These are phyloP conservation scores for Oreotrochilus melanogaster DNA, from an alignment of 2,113 vertebrate genomes.

Conservation along the genomic window DNA sequence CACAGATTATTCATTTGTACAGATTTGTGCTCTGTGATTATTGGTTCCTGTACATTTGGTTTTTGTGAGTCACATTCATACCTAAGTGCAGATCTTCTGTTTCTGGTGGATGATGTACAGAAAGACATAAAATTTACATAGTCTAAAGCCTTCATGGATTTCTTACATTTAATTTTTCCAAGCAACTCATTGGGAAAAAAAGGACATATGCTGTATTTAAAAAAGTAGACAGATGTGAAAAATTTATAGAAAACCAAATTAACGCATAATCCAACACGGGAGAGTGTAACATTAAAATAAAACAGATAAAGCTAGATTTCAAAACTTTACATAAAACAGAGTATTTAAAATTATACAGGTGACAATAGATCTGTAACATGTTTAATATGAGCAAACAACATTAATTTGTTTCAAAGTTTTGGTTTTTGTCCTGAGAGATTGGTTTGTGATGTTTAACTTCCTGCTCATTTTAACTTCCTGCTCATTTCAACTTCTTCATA, in stretches of 20 bases:
- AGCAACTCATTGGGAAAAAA: not conserved
- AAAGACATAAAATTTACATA: not conserved
- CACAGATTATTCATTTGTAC: not conserved
- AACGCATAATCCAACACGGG: not conserved
- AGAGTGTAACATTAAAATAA: not conserved
- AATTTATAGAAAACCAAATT: not conserved
- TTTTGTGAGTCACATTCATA: not conserved
- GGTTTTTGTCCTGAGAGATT: not conserved
- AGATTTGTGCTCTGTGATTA: not conserved
- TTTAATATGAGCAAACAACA: not conserved
- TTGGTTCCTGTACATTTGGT: not conserved
- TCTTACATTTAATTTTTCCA: not conserved
- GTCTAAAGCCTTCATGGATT: not conserved
- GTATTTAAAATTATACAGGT: not conserved
- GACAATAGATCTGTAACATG: not conserved
- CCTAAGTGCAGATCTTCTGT: not conserved
- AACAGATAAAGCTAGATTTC: not conserved
- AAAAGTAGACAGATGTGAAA: not conserved
- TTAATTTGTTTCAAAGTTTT: not conserved
- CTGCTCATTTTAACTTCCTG: not conserved
- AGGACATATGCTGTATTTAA: not conserved
- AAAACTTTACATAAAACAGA: not conserved
- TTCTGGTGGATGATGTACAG: not conserved
- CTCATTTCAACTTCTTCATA: not conserved
- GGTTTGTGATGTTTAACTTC: not conserved